Evolutionary conservation across 2,113 vertebrate species (phyloP).

Genomic region (Procavia capensis): DNA sequence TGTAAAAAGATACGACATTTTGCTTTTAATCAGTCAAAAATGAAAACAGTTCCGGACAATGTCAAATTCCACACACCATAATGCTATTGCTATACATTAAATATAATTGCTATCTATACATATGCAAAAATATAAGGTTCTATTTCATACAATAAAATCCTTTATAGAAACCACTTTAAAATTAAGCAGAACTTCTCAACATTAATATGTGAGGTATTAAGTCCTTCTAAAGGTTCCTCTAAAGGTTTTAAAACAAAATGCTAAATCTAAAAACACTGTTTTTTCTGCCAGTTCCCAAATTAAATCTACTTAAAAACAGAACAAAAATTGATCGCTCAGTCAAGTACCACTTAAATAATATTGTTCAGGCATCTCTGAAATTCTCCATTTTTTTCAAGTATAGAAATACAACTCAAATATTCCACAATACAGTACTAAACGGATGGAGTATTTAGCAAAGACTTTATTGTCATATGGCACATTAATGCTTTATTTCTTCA

Average conservation of each 20-base stretch:
- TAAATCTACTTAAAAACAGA: constrained; percentile 74
- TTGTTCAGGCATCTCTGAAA: constrained; percentile 64
- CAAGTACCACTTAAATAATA: constrained; percentile 60
- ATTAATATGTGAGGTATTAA: constrained; percentile 80
- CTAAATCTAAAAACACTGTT: constrained; percentile 79
- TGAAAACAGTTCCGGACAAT: constrained; percentile 73
- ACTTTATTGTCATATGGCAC: constrained; percentile 49
- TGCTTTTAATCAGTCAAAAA: constrained; percentile 85
- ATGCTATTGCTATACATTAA: constrained; percentile 84
- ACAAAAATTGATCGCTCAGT: constrained; percentile 74
- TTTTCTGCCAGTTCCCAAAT: constrained; percentile 64
- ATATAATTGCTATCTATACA: constrained; percentile 84
- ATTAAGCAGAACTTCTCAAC: constrained; percentile 82
- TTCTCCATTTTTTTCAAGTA: constrained; percentile 79
- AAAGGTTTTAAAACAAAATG: constrained; percentile 82
- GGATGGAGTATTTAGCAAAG: constrained; percentile 54
- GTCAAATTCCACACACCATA: constrained; percentile 78
- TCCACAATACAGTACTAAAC: constrained; percentile 71
- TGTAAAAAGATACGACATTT: constrained; percentile 75
- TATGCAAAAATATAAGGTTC: constrained; percentile 89
- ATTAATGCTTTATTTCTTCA: constrained; percentile 55
- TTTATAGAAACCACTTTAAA: constrained; percentile 85
- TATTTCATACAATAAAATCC: constrained; percentile 84
- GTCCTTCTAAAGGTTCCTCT: constrained; percentile 79
- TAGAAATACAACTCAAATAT: constrained; percentile 66